These are phyloP conservation scores for Leptopilina myrica DNA, from an alignment of 2,888 invertebrate species.

Conservation along the genomic window DNA sequence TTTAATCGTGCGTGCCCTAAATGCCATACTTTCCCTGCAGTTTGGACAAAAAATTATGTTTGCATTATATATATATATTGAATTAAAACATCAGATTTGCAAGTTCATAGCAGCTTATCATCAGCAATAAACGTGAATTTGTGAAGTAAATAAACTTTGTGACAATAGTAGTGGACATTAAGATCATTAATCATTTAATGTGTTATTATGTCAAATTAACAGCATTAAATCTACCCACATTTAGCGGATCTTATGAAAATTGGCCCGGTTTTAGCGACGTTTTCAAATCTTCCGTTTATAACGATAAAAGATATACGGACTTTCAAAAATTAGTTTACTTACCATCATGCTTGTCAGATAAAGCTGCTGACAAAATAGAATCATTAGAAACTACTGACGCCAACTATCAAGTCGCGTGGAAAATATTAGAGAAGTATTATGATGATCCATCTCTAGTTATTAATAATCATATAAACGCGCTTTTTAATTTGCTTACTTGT, in stretches of 20 bases:
- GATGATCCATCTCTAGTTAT: slow-evolving; percentile 8
- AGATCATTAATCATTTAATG: too few species aligned
- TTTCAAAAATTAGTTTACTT: not conserved
- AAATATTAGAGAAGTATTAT: not conserved
- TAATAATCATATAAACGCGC: not conserved
- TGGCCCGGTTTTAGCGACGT: not conserved
- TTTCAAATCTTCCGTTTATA: not conserved
- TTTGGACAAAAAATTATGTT: too few species aligned
- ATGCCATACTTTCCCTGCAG: too few species aligned
- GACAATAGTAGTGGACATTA: too few species aligned
- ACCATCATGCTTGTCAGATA: not conserved
- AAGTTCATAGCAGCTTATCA: too few species aligned
- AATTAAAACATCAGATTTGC: too few species aligned
- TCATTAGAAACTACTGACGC: slow-evolving; percentile 21
- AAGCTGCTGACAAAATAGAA: slow-evolving; percentile 23
- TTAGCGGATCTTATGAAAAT: slow-evolving; percentile 12
- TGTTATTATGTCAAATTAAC: too few species aligned
- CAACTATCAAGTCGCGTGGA: not conserved
- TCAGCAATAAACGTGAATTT: too few species aligned
- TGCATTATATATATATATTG: too few species aligned
- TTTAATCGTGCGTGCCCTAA: too few species aligned
- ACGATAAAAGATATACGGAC: not conserved
- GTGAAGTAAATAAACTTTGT: too few species aligned
- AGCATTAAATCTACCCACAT: not conserved
- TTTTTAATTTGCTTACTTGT: not conserved